Conservation (phyloP, 2,113 vertebrate genomes). For the Channa argus region DNA sequence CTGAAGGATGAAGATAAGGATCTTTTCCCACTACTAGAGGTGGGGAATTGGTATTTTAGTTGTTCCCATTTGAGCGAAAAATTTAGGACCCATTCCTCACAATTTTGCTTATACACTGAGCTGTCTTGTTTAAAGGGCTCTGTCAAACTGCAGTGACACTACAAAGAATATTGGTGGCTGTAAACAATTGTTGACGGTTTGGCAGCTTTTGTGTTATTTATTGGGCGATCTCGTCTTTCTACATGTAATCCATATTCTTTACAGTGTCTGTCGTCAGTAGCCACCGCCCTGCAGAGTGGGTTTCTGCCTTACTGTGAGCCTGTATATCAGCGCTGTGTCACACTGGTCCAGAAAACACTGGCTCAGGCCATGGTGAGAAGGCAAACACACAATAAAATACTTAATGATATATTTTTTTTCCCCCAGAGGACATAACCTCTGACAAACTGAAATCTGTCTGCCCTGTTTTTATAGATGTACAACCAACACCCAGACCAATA, state of each 20-base stretch:
- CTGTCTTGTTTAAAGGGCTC: too few relatives aligned
- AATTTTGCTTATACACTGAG: too few relatives aligned
- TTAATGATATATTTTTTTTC: too few relatives aligned
- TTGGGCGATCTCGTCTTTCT: not conserved
- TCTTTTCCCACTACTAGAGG: conserved; percentile 91
- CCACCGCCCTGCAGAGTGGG: conserved; percentile 94
- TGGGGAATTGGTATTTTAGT: conserved; percentile 17
- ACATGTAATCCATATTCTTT: not conserved
- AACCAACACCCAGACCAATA: conserved; percentile 96
- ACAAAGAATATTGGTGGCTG: not conserved
- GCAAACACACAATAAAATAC: not conserved
- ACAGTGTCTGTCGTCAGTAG: conserved; percentile 93
- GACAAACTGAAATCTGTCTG: not conserved
- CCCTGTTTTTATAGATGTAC: conserved; percentile 87
- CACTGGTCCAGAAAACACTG: conserved; percentile 94
- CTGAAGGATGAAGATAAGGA: conserved; percentile 95
- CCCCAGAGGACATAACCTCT: not conserved
- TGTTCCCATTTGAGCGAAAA: too few relatives aligned
- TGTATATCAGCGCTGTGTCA: conserved; percentile 96
- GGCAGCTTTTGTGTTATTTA: not conserved
- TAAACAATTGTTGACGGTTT: not conserved
- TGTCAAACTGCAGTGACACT: not conserved
- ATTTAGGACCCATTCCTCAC: too few relatives aligned
- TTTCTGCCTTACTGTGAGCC: conserved; percentile 96
- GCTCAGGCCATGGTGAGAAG: conserved; percentile 94